A percentile compares a stretch with the other conserved stretches of the same genome.
These are phyloP conservation scores for Pomatostomus ruficeps DNA, from an alignment of 2,113 vertebrate species.

Conservation along the genomic window DNA sequence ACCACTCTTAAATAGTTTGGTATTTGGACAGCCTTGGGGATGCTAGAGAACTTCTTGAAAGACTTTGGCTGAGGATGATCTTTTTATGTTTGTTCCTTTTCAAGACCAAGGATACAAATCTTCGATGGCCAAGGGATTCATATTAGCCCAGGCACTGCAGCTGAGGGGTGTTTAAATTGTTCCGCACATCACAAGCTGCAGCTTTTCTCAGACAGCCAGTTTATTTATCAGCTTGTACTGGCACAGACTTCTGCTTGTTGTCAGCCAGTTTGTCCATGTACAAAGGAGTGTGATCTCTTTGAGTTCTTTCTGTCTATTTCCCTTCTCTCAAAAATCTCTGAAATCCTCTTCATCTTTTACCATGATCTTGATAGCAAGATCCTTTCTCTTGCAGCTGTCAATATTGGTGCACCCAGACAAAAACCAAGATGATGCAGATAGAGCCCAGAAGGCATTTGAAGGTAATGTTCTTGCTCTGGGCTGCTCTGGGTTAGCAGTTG, in stretches of 20 bases:
- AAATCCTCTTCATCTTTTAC: neutral
- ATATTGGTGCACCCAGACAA: conserved; percentile 99
- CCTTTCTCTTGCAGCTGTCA: conserved; percentile 79
- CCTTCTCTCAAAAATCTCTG: neutral
- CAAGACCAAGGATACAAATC: neutral
- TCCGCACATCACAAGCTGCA: neutral
- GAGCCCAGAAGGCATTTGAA: conserved; percentile 98
- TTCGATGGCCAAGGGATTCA: neutral
- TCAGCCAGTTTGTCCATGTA: neutral
- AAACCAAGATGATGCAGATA: conserved; percentile 90
- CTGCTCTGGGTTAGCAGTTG: neutral
- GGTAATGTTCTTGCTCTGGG: conserved; percentile 66
- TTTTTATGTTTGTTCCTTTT: neutral
- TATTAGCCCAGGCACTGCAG: neutral
- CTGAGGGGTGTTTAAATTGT: neutral
- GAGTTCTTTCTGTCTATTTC: neutral
- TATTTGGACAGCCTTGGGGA: neutral
- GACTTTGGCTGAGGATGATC: neutral
- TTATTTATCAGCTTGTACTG: neutral
- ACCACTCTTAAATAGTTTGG: neutral
- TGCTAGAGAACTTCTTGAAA: neutral
- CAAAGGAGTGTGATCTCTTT: neutral
- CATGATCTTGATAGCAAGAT: neutral
- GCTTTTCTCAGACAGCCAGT: neutral
- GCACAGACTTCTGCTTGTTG: neutral